A percentile compares a stretch with the other conserved stretches of the same genome.
These are phyloP conservation scores for Tachuris rubrigastra DNA, from an alignment of 2,113 vertebrate species.

Conservation along the genomic window DNA sequence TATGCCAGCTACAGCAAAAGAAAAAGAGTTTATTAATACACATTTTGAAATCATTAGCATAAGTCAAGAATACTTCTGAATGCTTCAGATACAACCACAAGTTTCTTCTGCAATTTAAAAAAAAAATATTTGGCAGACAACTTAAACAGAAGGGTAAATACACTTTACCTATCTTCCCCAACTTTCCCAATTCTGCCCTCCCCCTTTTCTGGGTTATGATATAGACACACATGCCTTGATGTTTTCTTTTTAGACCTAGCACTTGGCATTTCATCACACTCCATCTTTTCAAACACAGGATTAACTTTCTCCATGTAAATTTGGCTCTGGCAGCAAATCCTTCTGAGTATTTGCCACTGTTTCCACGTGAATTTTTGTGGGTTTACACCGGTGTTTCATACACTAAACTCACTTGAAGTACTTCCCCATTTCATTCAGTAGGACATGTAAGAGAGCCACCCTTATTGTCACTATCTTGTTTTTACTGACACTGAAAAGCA, in stretches of 20 bases:
- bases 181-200: not conserved
- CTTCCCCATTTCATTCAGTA: not conserved
- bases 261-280: not conserved
- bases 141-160: not conserved
- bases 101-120: not conserved
- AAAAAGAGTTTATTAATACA: not conserved
- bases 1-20: slow-evolving; percentile 86
- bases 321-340: not conserved
- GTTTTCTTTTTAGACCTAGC: not conserved
- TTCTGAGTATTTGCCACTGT: not conserved
- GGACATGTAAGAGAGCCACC: not conserved
- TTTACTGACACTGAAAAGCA: not conserved
- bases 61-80: not conserved
- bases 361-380: not conserved
- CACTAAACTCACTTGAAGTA: not conserved
- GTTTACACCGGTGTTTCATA: not conserved
- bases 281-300: not conserved
- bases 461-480: not conserved
- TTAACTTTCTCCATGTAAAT: not conserved
- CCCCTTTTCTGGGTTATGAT: not conserved
- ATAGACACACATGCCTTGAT: not conserved
- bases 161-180: not conserved
- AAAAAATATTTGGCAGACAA: not conserved
- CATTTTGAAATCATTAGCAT: not conserved
- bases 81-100: not conserved